phyloP scores from a whole-genome alignment of 2,113 vertebrate genomes.

The Anguilla rostrata region DNA sequence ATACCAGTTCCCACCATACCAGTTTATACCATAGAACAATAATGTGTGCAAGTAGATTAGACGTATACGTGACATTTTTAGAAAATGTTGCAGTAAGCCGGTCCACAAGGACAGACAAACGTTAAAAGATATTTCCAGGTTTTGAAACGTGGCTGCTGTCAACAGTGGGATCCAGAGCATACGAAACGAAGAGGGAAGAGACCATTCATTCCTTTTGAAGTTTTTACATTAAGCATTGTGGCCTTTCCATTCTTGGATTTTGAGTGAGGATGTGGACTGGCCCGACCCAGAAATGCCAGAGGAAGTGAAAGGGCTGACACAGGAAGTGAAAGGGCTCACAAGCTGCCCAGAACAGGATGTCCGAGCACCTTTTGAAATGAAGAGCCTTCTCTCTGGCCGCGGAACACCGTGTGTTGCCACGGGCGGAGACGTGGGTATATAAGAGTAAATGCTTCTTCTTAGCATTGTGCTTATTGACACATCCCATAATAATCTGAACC shows the following conservation, averaged over 20 bases:
- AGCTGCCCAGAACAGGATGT: conserved; percentile 80
- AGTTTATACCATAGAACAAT: background rate
- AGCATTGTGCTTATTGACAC: conserved; percentile 94
- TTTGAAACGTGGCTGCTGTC: background rate
- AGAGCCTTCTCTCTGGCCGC: conserved; percentile 83
- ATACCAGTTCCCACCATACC: background rate
- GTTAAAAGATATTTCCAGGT: background rate
- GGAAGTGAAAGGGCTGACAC: conserved; percentile 69
- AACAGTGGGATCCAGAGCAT: background rate
- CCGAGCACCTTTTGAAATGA: conserved; percentile 78
- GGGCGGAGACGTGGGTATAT: conserved; percentile 80
- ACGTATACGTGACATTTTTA: background rate
- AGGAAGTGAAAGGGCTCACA: conserved; percentile 43
- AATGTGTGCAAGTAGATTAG: background rate
- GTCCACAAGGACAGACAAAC: background rate
- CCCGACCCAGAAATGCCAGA: conserved; percentile 42
- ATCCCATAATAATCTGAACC: conserved; percentile 98
- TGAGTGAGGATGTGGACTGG: conserved; percentile 64
- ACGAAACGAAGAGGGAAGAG: background rate
- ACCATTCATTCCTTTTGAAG: background rate
- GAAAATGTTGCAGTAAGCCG: background rate
- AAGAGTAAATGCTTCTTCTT: conserved; percentile 93
- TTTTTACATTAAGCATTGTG: conserved; percentile 45
- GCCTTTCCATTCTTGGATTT: conserved; percentile 47
- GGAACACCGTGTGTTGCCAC: conserved; percentile 87